Conservation (phyloP, 2,797 vertebrate species). For the Iguana delicatissima region DNA sequence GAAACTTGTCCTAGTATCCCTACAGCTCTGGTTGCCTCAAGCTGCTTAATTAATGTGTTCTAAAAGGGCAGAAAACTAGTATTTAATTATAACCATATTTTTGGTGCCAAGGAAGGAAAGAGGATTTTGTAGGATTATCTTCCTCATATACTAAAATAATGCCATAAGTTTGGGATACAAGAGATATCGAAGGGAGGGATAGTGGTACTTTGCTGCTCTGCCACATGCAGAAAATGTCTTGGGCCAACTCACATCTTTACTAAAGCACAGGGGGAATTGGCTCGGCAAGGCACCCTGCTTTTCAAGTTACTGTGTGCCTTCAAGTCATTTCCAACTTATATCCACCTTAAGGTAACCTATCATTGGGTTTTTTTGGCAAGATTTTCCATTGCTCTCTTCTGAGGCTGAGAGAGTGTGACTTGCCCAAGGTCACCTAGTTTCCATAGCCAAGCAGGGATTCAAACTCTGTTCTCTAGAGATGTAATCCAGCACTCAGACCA, state of each 20-base stretch:
- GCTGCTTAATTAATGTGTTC: no score
- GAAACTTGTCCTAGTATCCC: not conserved
- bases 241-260: not conserved
- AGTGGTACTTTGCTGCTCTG: not conserved
- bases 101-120: not conserved
- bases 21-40: not conserved
- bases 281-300: not conserved
- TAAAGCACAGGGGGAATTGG: not conserved
- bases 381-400: no score
- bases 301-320: not conserved
- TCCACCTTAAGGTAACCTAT: no score
- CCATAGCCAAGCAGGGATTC: no score
- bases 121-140: not conserved
- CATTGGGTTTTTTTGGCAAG: no score
- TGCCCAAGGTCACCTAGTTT: no score
- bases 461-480: no score
- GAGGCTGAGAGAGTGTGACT: no score
- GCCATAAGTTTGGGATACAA: not conserved
- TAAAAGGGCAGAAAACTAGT: not conserved
- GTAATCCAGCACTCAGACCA: no score
- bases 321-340: no score
- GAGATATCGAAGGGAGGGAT: no score
- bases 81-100: not conserved
- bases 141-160: not conserved
- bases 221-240: not conserved